Conservation (phyloP, 2,113 vertebrate species). For the Lichenostomus cassidix region DNA sequence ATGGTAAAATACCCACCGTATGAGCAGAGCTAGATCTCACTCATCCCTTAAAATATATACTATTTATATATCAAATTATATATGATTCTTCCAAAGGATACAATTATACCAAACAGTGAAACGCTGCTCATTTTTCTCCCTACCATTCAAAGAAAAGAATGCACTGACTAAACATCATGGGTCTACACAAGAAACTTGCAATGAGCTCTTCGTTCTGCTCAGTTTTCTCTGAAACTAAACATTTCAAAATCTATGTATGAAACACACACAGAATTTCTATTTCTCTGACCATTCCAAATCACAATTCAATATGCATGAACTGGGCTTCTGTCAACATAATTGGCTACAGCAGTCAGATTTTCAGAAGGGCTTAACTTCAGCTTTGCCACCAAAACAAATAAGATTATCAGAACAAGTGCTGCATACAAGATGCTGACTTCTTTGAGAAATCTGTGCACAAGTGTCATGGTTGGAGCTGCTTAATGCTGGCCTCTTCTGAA, state of each 20-base stretch:
- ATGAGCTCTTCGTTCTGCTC: background rate
- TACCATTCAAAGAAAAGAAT: background rate
- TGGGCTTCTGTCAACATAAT: constrained; percentile 4
- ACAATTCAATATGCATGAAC: background rate
- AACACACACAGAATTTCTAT: background rate
- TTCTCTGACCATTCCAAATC: constrained; percentile 12
- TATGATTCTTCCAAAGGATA: background rate
- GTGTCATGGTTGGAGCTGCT: background rate
- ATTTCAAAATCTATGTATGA: background rate
- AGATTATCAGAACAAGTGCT: constrained; percentile 18
- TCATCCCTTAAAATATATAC: background rate
- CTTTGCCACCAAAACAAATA: constrained; percentile 43
- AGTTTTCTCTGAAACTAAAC: background rate
- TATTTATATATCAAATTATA: background rate
- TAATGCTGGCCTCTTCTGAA: background rate
- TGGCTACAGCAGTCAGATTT: constrained; percentile 11
- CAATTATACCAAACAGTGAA: background rate
- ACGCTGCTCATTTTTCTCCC: background rate
- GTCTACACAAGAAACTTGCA: background rate
- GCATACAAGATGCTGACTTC: background rate
- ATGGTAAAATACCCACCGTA: background rate
- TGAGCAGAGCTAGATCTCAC: background rate
- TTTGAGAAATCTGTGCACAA: background rate
- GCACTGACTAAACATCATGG: background rate
- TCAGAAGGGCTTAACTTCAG: constrained; percentile 3